Base-by-base conservation (phyloP, 2,888 invertebrate species). In the Nasonia oneida region DNA sequence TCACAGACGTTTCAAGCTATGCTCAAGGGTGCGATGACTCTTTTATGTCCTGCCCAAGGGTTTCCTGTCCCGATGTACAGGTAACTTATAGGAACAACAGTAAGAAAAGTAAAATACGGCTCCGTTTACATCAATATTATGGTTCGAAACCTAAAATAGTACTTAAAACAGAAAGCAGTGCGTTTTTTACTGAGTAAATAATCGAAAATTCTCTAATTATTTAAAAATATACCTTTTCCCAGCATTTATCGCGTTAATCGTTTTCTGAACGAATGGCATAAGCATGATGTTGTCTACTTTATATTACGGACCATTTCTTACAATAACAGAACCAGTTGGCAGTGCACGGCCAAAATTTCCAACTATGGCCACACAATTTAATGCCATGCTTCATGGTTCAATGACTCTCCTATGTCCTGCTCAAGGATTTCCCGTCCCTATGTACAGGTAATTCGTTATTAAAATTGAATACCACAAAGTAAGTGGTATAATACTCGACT, bases 321-420 rank as follows among this genome's bases (percentile, higher is more conserved):
- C n/a, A 75, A 73, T 33, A 75, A 73, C 93, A 95, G 94, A 95
- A 92, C 96, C 95, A 12, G 94, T 95, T 86, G 95, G 95, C 87
- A 95, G 95, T 90, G 94, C 95, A 64, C 94, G 94, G 84, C 95
- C 95, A 81, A 95, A 95, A 94, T 95, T 96, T 90, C 94, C 95
- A 88, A 94, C 95, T 89, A 94, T 94, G 88, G 94, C 93, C 83
- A 93, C 91, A 61, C 94, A 93, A 39, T 94, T 94, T 90, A 92
- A 92, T 90, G 91, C 93, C 86, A 88, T 88, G 84, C 91, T 92
- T 86, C 90, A 91, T 90, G 93, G 92, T 86, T 92, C 93, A 88
- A 92, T 94, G 91, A 94, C 94, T 83, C 89, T 95, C 86, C 91
- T 94, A 88, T 94, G 95, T 91, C 94, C 94, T 85, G 94, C 94